Evolutionary conservation across 2,888 invertebrate species (phyloP), one percentile per base, ranked within the genome.

Genomic region (Sthenelais limicola): DNA sequence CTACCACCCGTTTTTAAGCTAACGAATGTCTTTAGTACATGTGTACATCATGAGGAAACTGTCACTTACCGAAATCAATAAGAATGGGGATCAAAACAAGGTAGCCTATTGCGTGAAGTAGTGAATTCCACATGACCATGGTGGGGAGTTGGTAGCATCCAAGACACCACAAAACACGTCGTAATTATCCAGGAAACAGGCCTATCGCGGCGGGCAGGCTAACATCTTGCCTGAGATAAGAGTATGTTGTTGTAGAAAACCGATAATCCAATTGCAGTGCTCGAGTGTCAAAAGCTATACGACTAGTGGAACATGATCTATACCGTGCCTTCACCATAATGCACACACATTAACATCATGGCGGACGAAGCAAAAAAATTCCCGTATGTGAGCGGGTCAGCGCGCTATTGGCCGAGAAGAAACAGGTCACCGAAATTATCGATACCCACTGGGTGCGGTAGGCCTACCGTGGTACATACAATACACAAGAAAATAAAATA

Each of bases 271-370:
- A n/a, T n/a, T n/a, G n/a, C n/a, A n/a, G n/a, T n/a, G n/a, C n/a
- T n/a, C n/a, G n/a, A n/a, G n/a, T n/a, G n/a, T n/a, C n/a, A n/a
- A n/a, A n/a, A n/a, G n/a, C n/a, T n/a, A n/a, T n/a, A n/a, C n/a
- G n/a, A n/a, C n/a, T n/a, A n/a, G n/a, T n/a, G n/a, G n/a, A n/a
- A n/a, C n/a, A n/a, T n/a, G n/a, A n/a, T n/a, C n/a, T n/a, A n/a
- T n/a, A n/a, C n/a, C n/a, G 43, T 35, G 26, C 43, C 43, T 35
- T 38, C 26, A 35, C 15, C 35, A 24, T 38, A 62, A 5, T 43
- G 24, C 62, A 62, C 35, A 62, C 62, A 62, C 35, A 62, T 62
- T 43, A 62, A 62, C 62, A 62, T 62, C 62, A 62, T 62, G 62
- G 62, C 62, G 62, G 62, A 38, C 62, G 21, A 15, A 38, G 62